Percentiles rank a stretch among this genome's conserved stretches.
These are phyloP conservation scores for Syngnathoides biaculeatus DNA, from an alignment of 2,113 vertebrate species.

Conservation along the genomic window DNA sequence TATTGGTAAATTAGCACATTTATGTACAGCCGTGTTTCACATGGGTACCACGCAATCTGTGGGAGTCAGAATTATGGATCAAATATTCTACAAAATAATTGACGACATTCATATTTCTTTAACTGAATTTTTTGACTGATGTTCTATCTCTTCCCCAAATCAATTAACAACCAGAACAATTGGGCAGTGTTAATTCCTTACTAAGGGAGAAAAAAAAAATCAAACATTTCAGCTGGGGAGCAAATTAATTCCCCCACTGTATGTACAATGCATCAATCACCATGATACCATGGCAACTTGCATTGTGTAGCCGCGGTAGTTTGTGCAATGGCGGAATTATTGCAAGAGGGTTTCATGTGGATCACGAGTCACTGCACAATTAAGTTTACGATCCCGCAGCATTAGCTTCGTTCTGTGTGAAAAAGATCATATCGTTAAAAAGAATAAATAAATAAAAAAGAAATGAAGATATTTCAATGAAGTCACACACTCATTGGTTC, in stretches of 20 bases:
- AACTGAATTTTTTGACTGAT: neutral
- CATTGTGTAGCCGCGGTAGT: neutral
- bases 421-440: neutral
- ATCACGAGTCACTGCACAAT: neutral
- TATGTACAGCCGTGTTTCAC: neutral
- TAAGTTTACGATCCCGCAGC: neutral
- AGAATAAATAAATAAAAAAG: too few relatives aligned
- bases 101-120: neutral
- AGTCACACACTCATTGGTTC: constrained; percentile 5
- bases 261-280: neutral
- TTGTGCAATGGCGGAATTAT: neutral
- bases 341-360: neutral
- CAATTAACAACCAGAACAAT: neutral
- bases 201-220: neutral
- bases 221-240: neutral
- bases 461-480: neutral
- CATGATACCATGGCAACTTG: neutral
- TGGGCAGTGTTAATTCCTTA: neutral
- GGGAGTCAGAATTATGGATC: neutral
- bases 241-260: neutral
- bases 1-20: neutral
- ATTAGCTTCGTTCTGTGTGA: neutral
- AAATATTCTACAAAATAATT: neutral
- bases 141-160: too few relatives aligned
- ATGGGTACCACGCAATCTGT: neutral